These are phyloP conservation scores for Numida meleagris DNA, from an alignment of 2,113 vertebrate species.

Conservation along the genomic window DNA sequence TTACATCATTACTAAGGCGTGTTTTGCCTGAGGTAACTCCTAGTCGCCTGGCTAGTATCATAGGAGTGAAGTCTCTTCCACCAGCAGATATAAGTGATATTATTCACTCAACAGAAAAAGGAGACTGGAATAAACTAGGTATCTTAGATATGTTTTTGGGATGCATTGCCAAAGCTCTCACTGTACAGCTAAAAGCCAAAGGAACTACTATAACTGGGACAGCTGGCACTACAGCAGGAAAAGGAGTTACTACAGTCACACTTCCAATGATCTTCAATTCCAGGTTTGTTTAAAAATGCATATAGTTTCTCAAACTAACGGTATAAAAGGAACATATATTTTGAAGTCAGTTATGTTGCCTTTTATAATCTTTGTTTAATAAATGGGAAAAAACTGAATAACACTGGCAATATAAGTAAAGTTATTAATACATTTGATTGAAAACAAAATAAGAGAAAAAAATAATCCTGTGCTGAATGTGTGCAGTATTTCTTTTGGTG, in stretches of 20 bases:
- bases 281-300: conserved; percentile 79
- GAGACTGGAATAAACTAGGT: conserved; percentile 96
- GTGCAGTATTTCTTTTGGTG: not conserved
- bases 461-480: not conserved
- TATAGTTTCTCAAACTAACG: not conserved
- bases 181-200: conserved; percentile 98
- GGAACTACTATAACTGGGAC: conserved; percentile 94
- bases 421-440: not conserved
- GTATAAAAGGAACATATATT: not conserved
- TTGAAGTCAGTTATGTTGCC: not conserved
- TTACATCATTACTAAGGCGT: conserved; percentile 93
- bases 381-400: not conserved
- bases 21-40: conserved; percentile 97
- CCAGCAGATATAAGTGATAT: conserved; percentile 99
- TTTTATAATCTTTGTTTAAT: not conserved
- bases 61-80: conserved; percentile 95
- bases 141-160: conserved; percentile 99
- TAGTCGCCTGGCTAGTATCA: conserved; percentile 94
- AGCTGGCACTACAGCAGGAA: conserved; percentile 91
- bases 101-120: conserved; percentile 98
- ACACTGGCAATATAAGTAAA: not conserved
- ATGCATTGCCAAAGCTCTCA: conserved; percentile 98
- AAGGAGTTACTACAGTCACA: conserved; percentile 98
- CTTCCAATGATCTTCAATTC: conserved; percentile 99
- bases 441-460: not conserved